A percentile compares a stretch with the other conserved stretches of the same genome.
phyloP scores from a whole-genome alignment of 2,113 vertebrate species.

The Candoia aspera region DNA sequence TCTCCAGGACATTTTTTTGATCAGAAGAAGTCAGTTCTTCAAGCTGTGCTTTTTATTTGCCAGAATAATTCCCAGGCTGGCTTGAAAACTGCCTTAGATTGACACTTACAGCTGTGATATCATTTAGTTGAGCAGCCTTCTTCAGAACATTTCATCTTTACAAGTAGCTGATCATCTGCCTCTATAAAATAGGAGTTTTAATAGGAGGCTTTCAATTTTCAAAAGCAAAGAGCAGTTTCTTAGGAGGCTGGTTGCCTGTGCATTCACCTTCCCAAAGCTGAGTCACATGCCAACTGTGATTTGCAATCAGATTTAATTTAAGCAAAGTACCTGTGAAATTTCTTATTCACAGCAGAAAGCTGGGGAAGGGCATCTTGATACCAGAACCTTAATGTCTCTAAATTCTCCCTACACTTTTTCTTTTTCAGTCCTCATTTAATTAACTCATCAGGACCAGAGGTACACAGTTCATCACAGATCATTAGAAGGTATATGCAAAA shows the following conservation, averaged over 20 bases:
- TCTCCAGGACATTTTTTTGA: conserved; percentile 67
- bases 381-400: background rate
- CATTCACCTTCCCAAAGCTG: conserved; percentile 40
- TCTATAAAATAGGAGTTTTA: conserved; percentile 59
- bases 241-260: conserved; percentile 51
- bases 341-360: background rate
- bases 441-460: background rate
- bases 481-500: background rate
- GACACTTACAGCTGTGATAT: conserved; percentile 59
- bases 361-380: background rate
- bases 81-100: conserved; percentile 32
- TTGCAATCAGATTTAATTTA: conserved; percentile 57
- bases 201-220: conserved; percentile 55
- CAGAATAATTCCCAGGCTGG: conserved; percentile 54
- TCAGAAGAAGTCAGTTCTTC: conserved; percentile 67
- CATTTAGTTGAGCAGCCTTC: conserved; percentile 55
- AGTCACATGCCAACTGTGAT: conserved; percentile 33
- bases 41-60: conserved; percentile 69
- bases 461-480: background rate
- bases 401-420: background rate
- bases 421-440: background rate
- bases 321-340: conserved; percentile 11
- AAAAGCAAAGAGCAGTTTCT: conserved; percentile 49
- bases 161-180: conserved; percentile 46
- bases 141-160: conserved; percentile 58